Conservation (phyloP, 2,888 invertebrate genomes). For the Cecidostiba fungosa region DNA sequence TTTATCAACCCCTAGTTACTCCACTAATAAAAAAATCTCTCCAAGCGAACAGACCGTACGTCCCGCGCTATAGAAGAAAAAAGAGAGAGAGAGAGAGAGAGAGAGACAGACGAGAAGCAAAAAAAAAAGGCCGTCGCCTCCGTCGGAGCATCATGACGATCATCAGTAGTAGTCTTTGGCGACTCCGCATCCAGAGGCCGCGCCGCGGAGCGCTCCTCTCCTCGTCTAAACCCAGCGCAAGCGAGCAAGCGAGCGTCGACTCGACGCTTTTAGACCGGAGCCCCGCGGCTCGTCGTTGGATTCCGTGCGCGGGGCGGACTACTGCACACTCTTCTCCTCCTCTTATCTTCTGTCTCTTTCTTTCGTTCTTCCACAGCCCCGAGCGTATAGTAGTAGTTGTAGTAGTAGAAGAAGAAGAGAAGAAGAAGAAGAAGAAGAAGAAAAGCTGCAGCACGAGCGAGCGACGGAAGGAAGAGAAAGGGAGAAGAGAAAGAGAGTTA, state of each 20-base stretch:
- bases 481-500: slow-evolving; percentile 55
- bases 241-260: background rate
- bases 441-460: slow-evolving; percentile 1
- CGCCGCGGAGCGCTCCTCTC: background rate
- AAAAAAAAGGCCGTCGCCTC: background rate
- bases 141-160: background rate
- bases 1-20: no score
- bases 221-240: background rate
- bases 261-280: slow-evolving; percentile 78
- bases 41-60: background rate
- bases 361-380: background rate
- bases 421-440: slow-evolving; percentile 29
- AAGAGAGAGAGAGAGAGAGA: background rate
- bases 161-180: background rate
- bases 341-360: slow-evolving; percentile 21
- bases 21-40: background rate
- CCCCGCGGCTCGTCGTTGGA: slow-evolving; percentile 70
- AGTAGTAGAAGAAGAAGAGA: no score
- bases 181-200: background rate
- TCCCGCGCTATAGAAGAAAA: background rate
- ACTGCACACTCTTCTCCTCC: slow-evolving; percentile 31
- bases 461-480: slow-evolving; percentile 13
- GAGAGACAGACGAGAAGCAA: background rate
- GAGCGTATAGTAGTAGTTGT: background rate
- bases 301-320: slow-evolving; percentile 73